Evolutionary conservation across 2,113 vertebrate species (phyloP).

Genomic region (Mirounga angustirostris): DNA sequence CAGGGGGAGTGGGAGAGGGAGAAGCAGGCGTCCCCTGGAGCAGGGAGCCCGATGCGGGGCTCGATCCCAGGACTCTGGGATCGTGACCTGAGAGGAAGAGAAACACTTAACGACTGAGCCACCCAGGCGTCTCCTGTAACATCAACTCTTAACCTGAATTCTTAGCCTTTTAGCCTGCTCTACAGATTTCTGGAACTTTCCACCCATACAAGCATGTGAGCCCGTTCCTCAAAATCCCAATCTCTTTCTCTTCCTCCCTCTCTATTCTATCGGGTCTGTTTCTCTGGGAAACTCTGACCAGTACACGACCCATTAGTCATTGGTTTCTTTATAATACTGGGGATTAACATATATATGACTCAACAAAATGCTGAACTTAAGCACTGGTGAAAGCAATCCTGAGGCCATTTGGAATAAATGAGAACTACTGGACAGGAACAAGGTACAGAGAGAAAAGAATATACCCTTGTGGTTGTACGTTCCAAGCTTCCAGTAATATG

Average conservation of each 20-base stretch:
- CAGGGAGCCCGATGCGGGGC: no score
- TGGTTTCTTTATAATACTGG: not conserved
- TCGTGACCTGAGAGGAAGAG: no score
- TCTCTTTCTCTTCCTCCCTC: not conserved
- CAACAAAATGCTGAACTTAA: not conserved
- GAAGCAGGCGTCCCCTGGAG: no score
- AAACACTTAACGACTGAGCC: no score
- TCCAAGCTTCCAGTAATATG: not conserved
- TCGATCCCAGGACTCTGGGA: no score
- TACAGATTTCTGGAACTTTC: not conserved
- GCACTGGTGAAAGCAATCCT: not conserved
- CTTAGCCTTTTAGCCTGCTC: not conserved
- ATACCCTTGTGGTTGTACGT: not conserved
- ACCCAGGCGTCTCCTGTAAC: not conserved
- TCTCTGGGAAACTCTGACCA: not conserved
- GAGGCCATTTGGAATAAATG: not conserved
- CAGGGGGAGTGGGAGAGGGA: no score
- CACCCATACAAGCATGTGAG: not conserved
- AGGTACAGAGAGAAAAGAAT: conserved; percentile 79
- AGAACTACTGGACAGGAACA: conserved; percentile 70
- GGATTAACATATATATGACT: not conserved
- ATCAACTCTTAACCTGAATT: not conserved
- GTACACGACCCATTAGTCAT: not conserved
- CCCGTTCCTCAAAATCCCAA: not conserved
- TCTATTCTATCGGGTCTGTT: not conserved